These are phyloP conservation scores for Microcebus tavaratra DNA, from an alignment of 2,113 vertebrate genomes.

Conservation along the genomic window DNA sequence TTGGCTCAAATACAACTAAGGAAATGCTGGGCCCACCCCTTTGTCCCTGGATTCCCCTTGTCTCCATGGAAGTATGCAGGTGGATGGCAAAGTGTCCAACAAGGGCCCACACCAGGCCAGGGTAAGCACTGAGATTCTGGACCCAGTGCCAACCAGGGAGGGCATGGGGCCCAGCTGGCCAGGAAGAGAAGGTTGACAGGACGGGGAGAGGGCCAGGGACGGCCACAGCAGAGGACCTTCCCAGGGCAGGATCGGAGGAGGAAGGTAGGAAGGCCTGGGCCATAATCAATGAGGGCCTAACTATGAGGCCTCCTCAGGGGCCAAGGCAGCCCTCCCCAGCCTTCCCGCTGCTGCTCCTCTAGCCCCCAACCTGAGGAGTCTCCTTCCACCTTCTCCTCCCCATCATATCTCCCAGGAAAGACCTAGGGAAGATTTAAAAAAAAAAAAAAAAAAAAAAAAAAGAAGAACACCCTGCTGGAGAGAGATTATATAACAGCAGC, in stretches of 20 bases:
- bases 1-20: background rate
- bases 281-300: background rate
- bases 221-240: background rate
- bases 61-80: background rate
- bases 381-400: background rate
- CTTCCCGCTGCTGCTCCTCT: background rate
- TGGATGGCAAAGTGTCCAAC: background rate
- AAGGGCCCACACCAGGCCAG: background rate
- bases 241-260: background rate
- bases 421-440: background rate
- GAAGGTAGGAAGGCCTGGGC: background rate
- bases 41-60: background rate
- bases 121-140: background rate
- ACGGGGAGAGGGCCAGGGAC: background rate
- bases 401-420: slow-evolving; percentile 54
- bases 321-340: background rate
- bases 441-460: background rate
- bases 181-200: background rate
- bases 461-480: slow-evolving; percentile 48
- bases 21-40: background rate
- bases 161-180: background rate
- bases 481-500: slow-evolving; percentile 77
- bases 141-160: background rate
- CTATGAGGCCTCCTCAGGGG: background rate
- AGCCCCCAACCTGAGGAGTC: background rate